These are phyloP conservation scores for Carassius auratus DNA, from an alignment of 2,113 vertebrate species.

Conservation along the genomic window DNA sequence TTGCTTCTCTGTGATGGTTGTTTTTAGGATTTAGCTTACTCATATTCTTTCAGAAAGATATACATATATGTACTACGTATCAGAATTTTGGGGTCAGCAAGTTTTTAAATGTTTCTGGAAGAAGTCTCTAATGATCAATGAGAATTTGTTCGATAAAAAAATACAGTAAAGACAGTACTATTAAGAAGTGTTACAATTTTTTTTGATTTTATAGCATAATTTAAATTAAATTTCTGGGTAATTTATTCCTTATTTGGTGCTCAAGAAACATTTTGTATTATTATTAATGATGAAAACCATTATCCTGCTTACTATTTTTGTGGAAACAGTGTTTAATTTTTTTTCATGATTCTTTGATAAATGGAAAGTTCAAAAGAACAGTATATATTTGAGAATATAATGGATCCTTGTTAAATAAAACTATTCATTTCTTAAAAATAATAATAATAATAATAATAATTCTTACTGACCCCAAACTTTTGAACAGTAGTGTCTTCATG, in stretches of 20 bases:
- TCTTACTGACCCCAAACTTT: no score
- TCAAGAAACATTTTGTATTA: background rate
- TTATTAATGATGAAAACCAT: background rate
- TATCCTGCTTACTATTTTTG: background rate
- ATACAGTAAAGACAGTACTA: background rate
- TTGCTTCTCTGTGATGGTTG: background rate
- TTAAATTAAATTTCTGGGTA: background rate
- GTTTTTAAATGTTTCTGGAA: background rate
- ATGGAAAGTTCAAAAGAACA: background rate
- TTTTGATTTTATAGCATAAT: no score
- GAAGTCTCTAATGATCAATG: background rate
- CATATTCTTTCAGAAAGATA: background rate
- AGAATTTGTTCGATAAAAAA: background rate
- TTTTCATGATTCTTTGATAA: background rate
- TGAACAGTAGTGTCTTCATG: no score
- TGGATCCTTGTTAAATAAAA: background rate
- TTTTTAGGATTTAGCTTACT: background rate
- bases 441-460: no score
- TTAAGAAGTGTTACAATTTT: background rate
- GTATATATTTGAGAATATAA: background rate
- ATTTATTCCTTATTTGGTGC: background rate
- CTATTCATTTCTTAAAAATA: background rate
- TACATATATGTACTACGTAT: background rate
- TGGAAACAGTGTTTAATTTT: background rate
- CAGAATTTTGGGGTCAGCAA: background rate